These are phyloP conservation scores for Triplophysa siluroides DNA, from an alignment of 2,113 vertebrate genomes.

Conservation along the genomic window DNA sequence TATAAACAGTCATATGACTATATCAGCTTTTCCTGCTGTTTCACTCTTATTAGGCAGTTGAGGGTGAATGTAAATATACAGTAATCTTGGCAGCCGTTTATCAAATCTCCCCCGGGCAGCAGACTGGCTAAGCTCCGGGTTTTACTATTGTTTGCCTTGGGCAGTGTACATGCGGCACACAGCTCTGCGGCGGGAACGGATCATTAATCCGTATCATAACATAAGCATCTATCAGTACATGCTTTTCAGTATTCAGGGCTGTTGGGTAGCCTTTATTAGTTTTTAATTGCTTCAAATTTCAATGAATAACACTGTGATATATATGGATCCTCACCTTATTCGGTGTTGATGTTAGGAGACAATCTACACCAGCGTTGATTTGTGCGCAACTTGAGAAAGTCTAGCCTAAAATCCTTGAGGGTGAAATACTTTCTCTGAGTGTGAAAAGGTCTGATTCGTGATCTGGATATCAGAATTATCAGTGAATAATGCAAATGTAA, in stretches of 20 bases:
- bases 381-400: neutral
- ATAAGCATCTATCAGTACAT: constrained; percentile 38
- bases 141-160: constrained; percentile 58
- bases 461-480: too few species aligned
- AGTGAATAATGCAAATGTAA: too few species aligned
- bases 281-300: constrained; percentile 21
- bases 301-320: constrained; percentile 4
- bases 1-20: constrained; percentile 55
- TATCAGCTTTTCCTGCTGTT: constrained; percentile 59
- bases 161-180: constrained; percentile 35
- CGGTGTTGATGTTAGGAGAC: constrained; percentile 3
- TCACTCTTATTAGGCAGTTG: constrained; percentile 49
- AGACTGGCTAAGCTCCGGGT: constrained; percentile 48
- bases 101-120: constrained; percentile 47
- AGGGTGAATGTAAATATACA: constrained; percentile 51
- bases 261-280: neutral
- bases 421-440: neutral
- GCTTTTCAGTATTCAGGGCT: constrained; percentile 29
- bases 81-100: constrained; percentile 45
- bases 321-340: constrained; percentile 24
- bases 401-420: neutral
- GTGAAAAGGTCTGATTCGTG: neutral
- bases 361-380: neutral
- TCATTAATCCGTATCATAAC: constrained; percentile 51
- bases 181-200: constrained; percentile 39